A percentile compares a stretch with the other conserved stretches of the same genome.
phyloP scores from a whole-genome alignment of 2,113 vertebrate species.

The Rhipidura dahli region DNA sequence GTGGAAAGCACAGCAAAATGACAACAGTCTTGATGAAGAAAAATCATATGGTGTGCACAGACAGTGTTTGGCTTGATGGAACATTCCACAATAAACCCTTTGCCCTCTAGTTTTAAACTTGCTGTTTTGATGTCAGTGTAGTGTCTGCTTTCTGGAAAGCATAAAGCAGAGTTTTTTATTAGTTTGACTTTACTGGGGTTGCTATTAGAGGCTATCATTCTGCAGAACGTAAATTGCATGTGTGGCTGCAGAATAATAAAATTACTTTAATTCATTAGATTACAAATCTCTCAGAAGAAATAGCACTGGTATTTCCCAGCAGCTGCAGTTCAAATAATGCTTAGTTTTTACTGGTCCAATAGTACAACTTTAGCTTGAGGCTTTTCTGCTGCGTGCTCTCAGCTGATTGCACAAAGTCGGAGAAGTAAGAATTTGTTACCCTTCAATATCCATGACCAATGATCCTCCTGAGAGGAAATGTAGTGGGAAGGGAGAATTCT shows the following conservation, averaged over 20 bases:
- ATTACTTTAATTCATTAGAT: slow-evolving; percentile 5
- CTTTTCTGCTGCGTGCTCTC: neutral
- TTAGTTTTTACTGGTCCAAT: neutral
- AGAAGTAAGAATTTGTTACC: neutral
- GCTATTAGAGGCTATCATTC: neutral
- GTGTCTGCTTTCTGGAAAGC: neutral
- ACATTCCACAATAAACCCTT: neutral
- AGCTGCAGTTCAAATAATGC: neutral
- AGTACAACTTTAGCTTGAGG: neutral
- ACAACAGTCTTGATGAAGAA: neutral
- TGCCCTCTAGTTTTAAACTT: neutral
- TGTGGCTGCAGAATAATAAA: neutral
- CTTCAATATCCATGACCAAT: neutral
- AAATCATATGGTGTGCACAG: neutral
- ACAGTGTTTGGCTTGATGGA: neutral
- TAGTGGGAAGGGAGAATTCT: neutral
- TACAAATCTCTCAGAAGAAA: neutral
- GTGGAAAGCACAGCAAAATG: neutral
- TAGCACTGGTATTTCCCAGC: neutral
- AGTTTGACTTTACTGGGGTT: neutral
- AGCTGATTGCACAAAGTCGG: neutral
- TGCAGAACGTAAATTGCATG: neutral
- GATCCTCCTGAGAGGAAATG: neutral
- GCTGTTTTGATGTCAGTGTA: neutral
- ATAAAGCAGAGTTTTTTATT: neutral